Evolutionary conservation across 2,797 vertebrate genomes (phyloP).

Genomic region (Semotilus atromaculatus): DNA sequence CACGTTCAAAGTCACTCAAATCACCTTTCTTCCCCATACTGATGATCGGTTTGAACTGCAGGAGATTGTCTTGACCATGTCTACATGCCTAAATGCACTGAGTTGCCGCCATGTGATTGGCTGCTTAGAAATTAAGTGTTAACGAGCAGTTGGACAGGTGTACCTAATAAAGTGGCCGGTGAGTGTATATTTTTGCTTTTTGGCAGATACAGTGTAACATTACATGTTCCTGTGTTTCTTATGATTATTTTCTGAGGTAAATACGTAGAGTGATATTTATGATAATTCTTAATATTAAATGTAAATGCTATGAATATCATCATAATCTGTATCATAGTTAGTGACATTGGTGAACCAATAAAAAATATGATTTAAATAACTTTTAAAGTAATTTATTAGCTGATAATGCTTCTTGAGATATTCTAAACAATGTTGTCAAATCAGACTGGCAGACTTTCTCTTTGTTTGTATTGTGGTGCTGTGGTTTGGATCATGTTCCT

Average conservation of each 20-base stretch:
- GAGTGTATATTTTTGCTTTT: neutral
- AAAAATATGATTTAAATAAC: neutral
- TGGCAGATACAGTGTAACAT: neutral
- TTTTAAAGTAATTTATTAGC: neutral
- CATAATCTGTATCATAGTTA: neutral
- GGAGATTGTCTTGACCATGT: too few species aligned
- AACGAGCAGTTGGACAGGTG: too few species aligned
- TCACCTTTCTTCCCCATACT: too few species aligned
- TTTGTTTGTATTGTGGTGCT: conserved; percentile 15
- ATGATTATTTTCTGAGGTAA: neutral
- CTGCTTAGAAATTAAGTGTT: too few species aligned
- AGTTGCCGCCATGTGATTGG: too few species aligned
- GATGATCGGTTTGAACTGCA: too few species aligned
- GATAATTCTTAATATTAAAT: neutral
- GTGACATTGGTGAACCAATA: neutral
- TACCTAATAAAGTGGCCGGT: too few species aligned
- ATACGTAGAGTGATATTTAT: neutral
- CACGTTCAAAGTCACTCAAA: too few species aligned
- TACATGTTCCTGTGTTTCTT: neutral
- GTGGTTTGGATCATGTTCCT: conserved; percentile 35
- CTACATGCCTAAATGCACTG: too few species aligned
- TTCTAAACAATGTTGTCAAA: neutral
- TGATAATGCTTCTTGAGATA: neutral
- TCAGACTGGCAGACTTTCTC: neutral
- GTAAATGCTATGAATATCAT: neutral